Evolutionary conservation across 2,113 vertebrate species (phyloP).

Genomic region (Echinops telfairi): DNA sequence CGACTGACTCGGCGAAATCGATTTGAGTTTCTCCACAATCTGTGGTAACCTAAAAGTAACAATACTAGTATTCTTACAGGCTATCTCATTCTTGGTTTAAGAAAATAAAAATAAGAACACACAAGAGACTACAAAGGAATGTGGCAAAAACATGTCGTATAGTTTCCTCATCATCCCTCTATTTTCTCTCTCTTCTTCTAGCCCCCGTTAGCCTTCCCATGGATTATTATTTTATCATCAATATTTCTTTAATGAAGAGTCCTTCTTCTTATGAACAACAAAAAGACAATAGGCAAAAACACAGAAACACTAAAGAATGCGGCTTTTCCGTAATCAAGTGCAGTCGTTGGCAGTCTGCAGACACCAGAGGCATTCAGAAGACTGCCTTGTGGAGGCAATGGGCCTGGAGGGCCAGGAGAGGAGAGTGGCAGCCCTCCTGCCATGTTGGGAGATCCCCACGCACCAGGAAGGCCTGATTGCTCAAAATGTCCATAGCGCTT

Average conservation of each 20-base stretch:
- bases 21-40: constrained; percentile 26
- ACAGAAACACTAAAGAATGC: neutral
- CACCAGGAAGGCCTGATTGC: constrained; percentile 33
- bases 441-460: neutral
- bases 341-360: neutral
- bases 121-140: neutral
- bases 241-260: constrained; percentile 26
- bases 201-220: neutral
- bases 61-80: neutral
- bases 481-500: neutral
- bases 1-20: constrained; percentile 25
- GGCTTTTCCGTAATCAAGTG: constrained; percentile 25
- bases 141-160: neutral
- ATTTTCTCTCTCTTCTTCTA: neutral
- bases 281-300: neutral
- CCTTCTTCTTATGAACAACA: neutral
- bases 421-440: neutral
- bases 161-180: neutral
- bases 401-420: constrained; percentile 60
- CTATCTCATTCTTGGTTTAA: constrained; percentile 50
- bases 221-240: neutral
- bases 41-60: neutral
- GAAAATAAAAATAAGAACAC: neutral
- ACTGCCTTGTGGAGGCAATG: constrained; percentile 27
- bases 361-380: constrained; percentile 41